Evolutionary conservation across 2,113 vertebrate species (phyloP), one percentile per base, ranked within the genome.

Genomic region (Thamnophis sirtalis): DNA sequence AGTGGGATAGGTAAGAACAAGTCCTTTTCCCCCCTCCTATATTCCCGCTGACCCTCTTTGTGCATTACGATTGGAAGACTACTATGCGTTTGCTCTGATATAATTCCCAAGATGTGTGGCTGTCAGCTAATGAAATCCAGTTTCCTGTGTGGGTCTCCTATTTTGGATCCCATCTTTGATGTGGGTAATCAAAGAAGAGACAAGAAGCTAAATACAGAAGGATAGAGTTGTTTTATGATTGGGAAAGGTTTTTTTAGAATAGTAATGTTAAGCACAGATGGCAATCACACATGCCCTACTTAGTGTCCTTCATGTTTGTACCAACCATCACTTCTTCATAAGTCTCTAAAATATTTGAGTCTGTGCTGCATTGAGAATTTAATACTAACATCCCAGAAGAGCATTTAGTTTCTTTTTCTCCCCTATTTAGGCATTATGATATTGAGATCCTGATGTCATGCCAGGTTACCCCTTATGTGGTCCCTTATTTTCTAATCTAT

Each of bases 1-100:
- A 98, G 98, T 96, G 98, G 98, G 95, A 98, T 98, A 95, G 98
- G 98, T 98, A 95, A 98, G 98, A 98, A 86, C 58, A 26, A 49
- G 0, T 21, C 58, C 84, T 88, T 0, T 0, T 17, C 43, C 21
- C 56, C 49, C 49, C 22, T 26, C 24, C 5, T 50, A 50, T 49
- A 49, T 50, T 86, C 10, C 48, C 10, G 1, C 48, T 50, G 4
- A 38, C 43, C 26, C 49, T 86, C 11, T 51, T 51, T n/a, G 26
- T 50, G 24, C 51, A 15, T 50, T 86, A 80, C 10, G 19, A 53
- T 11, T 86, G 38, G 53, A 43, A 87, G 26, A 6, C 3, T 73
- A 33, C 24, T 3, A 17, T 88, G 1, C 3, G 49, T 55, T 80
- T 88, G 28, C 4, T 87, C 86, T 55, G 54, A 48, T 58, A 5